Conservation (phyloP, 2,888 invertebrate genomes). For the Chelonus formosanus region DNA sequence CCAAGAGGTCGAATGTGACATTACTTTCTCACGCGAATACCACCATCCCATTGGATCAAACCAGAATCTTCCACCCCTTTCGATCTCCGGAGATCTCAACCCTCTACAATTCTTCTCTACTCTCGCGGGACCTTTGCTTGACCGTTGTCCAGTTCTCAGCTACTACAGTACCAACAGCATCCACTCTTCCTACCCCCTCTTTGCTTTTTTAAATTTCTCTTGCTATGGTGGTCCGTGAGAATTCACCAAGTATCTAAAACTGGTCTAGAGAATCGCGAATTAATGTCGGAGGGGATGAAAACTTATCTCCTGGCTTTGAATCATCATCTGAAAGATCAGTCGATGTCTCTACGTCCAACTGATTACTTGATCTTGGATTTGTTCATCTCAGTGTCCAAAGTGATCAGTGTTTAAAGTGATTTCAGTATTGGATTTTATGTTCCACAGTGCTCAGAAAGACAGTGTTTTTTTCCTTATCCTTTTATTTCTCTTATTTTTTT, state of each 20-base stretch:
- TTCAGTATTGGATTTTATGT: too few species aligned
- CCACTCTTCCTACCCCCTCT: slow-evolving; percentile 37
- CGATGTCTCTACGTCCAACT: slow-evolving; percentile 1
- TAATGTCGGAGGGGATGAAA: slow-evolving; percentile 39
- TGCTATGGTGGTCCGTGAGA: slow-evolving; percentile 49
- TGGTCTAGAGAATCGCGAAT: slow-evolving; percentile 59
- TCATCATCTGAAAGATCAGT: neutral
- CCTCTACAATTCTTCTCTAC: slow-evolving; percentile 46
- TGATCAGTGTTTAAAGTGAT: too few species aligned
- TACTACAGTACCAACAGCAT: slow-evolving; percentile 49
- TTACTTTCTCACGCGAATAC: slow-evolving; percentile 63
- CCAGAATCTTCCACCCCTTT: slow-evolving; percentile 64
- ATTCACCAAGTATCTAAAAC: slow-evolving; percentile 53
- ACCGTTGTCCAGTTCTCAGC: slow-evolving; percentile 64
- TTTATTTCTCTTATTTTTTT: neutral
- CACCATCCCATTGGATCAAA: slow-evolving; percentile 53
- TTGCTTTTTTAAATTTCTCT: slow-evolving; percentile 14
- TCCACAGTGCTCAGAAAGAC: neutral
- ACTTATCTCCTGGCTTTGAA: slow-evolving; percentile 28
- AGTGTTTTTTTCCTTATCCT: slow-evolving; percentile 9
- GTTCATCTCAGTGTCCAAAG: neutral
- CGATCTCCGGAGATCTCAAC: slow-evolving; percentile 57
- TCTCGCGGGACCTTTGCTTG: slow-evolving; percentile 52
- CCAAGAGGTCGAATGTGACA: slow-evolving; percentile 57
- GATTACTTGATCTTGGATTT: neutral